phyloP scores from a whole-genome alignment of 2,113 vertebrate species.

The Siniperca chuatsi region DNA sequence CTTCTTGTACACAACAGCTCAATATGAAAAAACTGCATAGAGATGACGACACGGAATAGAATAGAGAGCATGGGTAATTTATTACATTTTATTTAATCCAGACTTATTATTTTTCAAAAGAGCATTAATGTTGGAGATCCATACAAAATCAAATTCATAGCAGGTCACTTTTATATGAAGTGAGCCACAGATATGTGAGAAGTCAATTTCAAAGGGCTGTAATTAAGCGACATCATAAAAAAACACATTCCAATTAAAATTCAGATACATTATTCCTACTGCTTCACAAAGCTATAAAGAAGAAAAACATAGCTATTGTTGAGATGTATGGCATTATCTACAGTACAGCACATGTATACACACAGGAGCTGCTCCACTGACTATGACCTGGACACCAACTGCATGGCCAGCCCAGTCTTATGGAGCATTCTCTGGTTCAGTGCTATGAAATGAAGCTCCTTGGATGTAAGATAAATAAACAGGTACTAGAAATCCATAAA shows the following conservation, averaged over 20 bases:
- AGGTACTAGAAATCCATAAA: background rate
- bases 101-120: constrained; percentile 21
- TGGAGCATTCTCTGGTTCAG: background rate
- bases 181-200: background rate
- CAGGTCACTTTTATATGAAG: background rate
- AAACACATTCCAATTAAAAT: background rate
- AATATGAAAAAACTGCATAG: constrained; percentile 66
- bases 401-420: background rate
- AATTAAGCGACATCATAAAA: constrained; percentile 1
- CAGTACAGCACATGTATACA: background rate
- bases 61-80: constrained; percentile 41
- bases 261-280: background rate
- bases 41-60: constrained; percentile 29
- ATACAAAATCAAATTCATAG: constrained; percentile 18
- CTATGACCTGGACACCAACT: background rate
- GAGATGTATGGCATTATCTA: background rate
- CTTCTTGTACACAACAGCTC: constrained; percentile 74
- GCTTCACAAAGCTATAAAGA: background rate
- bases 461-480: background rate
- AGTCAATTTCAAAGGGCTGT: background rate
- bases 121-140: constrained; percentile 25
- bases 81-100: constrained; percentile 46
- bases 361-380: background rate
- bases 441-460: background rate
- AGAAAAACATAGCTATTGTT: background rate